Percentiles rank a stretch among this genome's conserved stretches.
These are phyloP conservation scores for Penelope pileata DNA, from an alignment of 2,113 vertebrate species.

Conservation along the genomic window DNA sequence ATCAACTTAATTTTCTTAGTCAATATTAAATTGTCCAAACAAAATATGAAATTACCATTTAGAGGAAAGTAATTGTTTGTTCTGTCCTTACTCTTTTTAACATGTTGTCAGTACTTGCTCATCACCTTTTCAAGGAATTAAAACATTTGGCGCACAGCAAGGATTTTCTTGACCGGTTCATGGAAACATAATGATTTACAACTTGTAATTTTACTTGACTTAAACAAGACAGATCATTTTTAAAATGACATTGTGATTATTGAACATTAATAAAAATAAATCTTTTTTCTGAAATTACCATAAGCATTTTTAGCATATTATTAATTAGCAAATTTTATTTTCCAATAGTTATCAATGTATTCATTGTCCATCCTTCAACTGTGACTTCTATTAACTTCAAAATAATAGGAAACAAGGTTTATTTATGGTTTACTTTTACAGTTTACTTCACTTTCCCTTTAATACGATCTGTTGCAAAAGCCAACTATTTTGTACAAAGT, in stretches of 20 bases:
- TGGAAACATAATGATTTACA: neutral
- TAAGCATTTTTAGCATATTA: neutral
- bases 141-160: neutral
- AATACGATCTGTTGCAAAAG: neutral
- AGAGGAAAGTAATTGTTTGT: neutral
- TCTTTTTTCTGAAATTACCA: neutral
- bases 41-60: neutral
- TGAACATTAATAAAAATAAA: neutral
- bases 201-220: neutral
- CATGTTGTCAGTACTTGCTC: neutral
- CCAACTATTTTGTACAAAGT: neutral
- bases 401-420: neutral
- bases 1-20: neutral
- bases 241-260: neutral
- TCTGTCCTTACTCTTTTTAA: neutral
- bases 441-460: neutral
- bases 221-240: neutral
- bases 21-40: neutral
- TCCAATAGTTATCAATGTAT: neutral
- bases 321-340: neutral
- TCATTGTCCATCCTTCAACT: neutral
- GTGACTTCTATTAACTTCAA: neutral
- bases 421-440: neutral
- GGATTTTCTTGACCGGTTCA: neutral
- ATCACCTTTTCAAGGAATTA: neutral